A percentile compares a stretch with the other conserved stretches of the same genome.
phyloP scores from a whole-genome alignment of 1,140 invertebrate genomes.

The Ditylenchus dipsaci region DNA sequence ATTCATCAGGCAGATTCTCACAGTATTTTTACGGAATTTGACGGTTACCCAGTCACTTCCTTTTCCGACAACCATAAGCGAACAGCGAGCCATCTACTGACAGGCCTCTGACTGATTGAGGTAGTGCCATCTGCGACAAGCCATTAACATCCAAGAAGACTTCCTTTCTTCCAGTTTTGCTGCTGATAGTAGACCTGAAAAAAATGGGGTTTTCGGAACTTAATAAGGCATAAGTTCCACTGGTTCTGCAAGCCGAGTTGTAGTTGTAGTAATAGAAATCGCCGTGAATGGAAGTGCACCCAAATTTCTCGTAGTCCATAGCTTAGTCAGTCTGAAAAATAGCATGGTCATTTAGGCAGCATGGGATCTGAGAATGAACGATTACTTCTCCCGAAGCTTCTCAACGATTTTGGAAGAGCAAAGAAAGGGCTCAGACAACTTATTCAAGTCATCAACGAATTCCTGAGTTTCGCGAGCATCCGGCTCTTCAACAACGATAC shows the following conservation, averaged over 20 bases:
- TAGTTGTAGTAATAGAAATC: too few species aligned
- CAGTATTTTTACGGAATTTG: constrained; percentile 64
- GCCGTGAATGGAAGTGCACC: too few species aligned
- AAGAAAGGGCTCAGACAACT: constrained; percentile 80
- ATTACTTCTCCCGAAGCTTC: constrained; percentile 68
- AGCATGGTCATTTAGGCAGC: too few species aligned
- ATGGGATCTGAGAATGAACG: too few species aligned
- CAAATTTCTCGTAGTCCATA: too few species aligned
- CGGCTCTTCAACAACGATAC: constrained; percentile 90
- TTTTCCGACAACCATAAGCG: constrained; percentile 81
- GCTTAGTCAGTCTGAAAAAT: constrained; percentile 69
- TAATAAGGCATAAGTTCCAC: constrained; percentile 66
- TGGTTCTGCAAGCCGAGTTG: constrained; percentile 94
- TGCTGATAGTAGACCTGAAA: constrained; percentile 84
- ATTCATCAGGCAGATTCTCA: constrained; percentile 78
- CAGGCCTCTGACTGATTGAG: constrained; percentile 72
- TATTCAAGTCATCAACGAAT: constrained; percentile 87
- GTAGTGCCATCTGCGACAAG: constrained; percentile 88
- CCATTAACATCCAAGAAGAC: constrained; percentile 71
- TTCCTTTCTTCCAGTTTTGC: constrained; percentile 75
- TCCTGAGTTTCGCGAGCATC: constrained; percentile 81
- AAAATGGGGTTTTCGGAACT: neutral
- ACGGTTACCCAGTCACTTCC: constrained; percentile 87
- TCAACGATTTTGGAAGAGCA: constrained; percentile 70
- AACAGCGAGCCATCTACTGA: constrained; percentile 83